Base-by-base conservation (phyloP, 2,797 vertebrate genomes). In the Alauda arvensis region DNA sequence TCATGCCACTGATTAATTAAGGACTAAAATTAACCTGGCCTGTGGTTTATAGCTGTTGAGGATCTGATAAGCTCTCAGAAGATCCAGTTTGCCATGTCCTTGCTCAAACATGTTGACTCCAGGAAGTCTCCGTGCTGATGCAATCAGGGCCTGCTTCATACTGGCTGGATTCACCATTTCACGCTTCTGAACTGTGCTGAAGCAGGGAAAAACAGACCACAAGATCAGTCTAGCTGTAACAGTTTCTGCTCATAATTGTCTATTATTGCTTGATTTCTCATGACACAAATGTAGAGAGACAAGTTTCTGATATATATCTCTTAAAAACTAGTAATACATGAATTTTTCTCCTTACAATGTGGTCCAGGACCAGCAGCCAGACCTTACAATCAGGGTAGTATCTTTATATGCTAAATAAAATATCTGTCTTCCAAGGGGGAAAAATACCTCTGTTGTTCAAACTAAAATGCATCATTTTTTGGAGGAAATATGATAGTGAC, bases 61-160 rank as follows among this genome's bases (percentile, higher is more conserved):
- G 88, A 99, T 98, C 97, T 99, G 99, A 93, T 99, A 99, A 80
- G 99, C 99, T 93, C 98, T 93, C 69, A 99, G 98, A 65, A 99
- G 98, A 94, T 99, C 99, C 60, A 99, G 96, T 90, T 99, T 99
- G 89, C 99, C 99, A 11, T 99, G 99, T 60, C 99, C 99, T 95
- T 99, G 99, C 79, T 99, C 99, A 84, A 99, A 99, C 99, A 99
- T 99, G 96, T 99, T 99, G 93, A 99, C 99, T 9, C 99, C 99
- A 2, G 99, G 99, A 82, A 99, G 98, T 65, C 99, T 96, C 74
- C 99, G 98, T 24, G 99, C 99, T 1, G 99, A 99, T 0, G 99
- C 99, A 4, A 99, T 99, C 82, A 99, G 97, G 14, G 99, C 99
- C 97, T 99, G 99, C 95, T 99, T 99, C 99, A 99, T 99, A 75